Base-by-base conservation (phyloP, 2,888 invertebrate species). In the Drosophila neotestacea region DNA sequence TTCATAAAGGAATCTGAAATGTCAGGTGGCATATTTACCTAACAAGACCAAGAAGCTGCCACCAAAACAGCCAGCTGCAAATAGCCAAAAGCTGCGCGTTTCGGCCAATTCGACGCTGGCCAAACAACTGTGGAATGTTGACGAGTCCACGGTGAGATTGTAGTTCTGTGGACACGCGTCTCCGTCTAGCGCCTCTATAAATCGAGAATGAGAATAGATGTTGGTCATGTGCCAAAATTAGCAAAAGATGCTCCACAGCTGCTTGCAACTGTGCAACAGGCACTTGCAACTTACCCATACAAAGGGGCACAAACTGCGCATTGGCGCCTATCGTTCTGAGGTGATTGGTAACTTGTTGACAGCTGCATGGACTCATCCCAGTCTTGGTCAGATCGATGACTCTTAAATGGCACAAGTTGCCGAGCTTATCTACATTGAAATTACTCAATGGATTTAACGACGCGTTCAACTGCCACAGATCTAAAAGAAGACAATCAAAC, bases 361-460 rank as follows among this genome's bases (percentile, higher is more conserved):
- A 92, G 63, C 77, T 77, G 75, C 91, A 90, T 51, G 81, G 69
- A 70, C 89, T 80, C 42, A 93, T 73, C 66, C 82, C 56, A 7
- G 91, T 90, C 65, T 89, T 85, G 54, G 89, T 90, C 82, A 94
- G 84, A 87, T 95, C 95, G 41, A 96, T 93, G 70, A 92, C 93
- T 67, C 92, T 92, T 34, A 96, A 91, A 67, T 94, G 94, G 89
- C 96, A 96, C 92, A 95, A 93, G 3, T 93, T 92, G 0, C 95
- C 94, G 73, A 96, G 93, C 58, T 94, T 94, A 30, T 93, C 91
- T 4, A 94, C 92, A 4, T 79, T 81, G 32, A 92, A 85, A 30
- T 90, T 75, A 36, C 62, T 84, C 50, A 96, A 92, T 0, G 93
- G 92, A 89, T 96, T 96, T 50, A 92, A 88, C 0, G 95, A 95